Evolutionary conservation across 2,113 vertebrate species (phyloP), one percentile per base, ranked within the genome.

Genomic region (Neodontobutis hainanensis): DNA sequence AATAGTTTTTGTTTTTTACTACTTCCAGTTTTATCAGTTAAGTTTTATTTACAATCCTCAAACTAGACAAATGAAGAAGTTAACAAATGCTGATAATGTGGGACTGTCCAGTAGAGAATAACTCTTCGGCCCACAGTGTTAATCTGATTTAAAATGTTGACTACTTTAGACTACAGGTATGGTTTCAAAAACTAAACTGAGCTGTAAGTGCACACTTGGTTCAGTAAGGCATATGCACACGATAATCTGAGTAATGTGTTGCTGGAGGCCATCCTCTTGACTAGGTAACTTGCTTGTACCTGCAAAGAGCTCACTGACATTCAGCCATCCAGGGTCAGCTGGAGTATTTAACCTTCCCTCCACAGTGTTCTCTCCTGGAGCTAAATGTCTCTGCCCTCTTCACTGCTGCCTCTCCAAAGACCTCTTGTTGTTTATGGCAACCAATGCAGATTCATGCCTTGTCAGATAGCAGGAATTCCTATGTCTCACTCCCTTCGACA

Each of bases 361-460:
- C 4, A 15, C 43, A 12, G 65, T 15, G 8, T 0, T 40, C 68
- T 73, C 36, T 72, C 57, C 58, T 16, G 32, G 12, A 61, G 72
- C 43, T 10, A 53, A 67, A 68, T n/a, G 62, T 48, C 68, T 52
- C 58, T 35, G 50, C 66, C 68, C n/a, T 51, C 56, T 56, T 46
- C 32, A 7, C 70, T 11, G 8, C 59, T 55, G 34, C 52, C 63
- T 68, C 70, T 66, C 5, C 2, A 72, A 55, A 36, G 65, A 45
- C 48, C 68, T 61, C 70, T 19, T 45, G 62, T 83, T 79, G 85
- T 85, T 88, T 82, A 78, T 62, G 56, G 61, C 69, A 68, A 48
- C 77, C 65, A 3, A 48, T 4, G 43, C 45, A 68, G 67, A 76
- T 75, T 74, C 61, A 65, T 68, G 76, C 67, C 66, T 74, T 48